Percentiles rank a stretch among this genome's conserved stretches.
These are phyloP conservation scores for Drosophila atroscutellata DNA, from an alignment of 2,888 invertebrate genomes.

Conservation along the genomic window DNA sequence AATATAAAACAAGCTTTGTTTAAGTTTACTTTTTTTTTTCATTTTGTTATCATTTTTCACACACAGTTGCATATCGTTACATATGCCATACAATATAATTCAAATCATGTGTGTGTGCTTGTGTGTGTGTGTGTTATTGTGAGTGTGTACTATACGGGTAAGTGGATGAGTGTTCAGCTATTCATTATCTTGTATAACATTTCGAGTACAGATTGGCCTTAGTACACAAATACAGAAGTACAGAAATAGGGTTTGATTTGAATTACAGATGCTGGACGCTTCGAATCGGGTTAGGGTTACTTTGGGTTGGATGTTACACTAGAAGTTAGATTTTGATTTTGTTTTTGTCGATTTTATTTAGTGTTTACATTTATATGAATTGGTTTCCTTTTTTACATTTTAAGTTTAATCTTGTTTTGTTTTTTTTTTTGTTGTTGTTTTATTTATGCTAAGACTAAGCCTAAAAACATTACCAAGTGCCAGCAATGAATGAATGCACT, in stretches of 20 bases:
- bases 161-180: slow-evolving; percentile 18
- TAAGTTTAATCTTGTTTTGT: slow-evolving; percentile 25
- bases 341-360: slow-evolving; percentile 38
- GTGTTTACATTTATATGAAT: slow-evolving; percentile 35
- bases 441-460: slow-evolving; percentile 69
- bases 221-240: slow-evolving; percentile 15
- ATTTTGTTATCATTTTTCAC: slow-evolving; percentile 30
- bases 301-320: slow-evolving; percentile 10
- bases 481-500: slow-evolving; percentile 34
- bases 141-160: slow-evolving; percentile 1
- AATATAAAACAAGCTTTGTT: slow-evolving; percentile 51
- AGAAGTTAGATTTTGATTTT: slow-evolving; percentile 17
- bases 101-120: slow-evolving; percentile 14
- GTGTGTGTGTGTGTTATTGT: slow-evolving; percentile 15
- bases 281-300: background rate
- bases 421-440: slow-evolving; percentile 25
- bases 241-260: slow-evolving; percentile 15
- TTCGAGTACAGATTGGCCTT: slow-evolving; percentile 32
- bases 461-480: slow-evolving; percentile 60
- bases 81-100: slow-evolving; percentile 43
- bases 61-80: slow-evolving; percentile 52
- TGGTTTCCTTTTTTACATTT: slow-evolving; percentile 46
- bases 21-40: slow-evolving; percentile 27
- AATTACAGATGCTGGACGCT: slow-evolving; percentile 5
- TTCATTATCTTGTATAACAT: slow-evolving; percentile 32